A percentile compares a stretch with the other conserved stretches of the same genome.
These are phyloP conservation scores for Phrynocephalus forsythii DNA, from an alignment of 2,797 vertebrate genomes.

Conservation along the genomic window DNA sequence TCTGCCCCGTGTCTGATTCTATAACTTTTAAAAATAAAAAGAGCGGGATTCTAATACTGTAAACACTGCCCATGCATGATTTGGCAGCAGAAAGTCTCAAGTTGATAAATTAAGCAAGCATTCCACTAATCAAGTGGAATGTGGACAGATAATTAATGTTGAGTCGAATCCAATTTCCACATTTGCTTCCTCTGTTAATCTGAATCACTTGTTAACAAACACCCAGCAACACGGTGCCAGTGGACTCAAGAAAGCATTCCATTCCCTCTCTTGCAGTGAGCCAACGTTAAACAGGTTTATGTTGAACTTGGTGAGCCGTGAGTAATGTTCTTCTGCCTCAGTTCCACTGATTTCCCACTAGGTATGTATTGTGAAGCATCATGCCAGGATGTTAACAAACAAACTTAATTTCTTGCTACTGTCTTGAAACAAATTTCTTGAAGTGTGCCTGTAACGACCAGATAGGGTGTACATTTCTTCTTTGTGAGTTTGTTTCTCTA, in stretches of 20 bases:
- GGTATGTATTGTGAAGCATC: no score
- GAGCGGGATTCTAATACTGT: neutral
- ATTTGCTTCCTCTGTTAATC: constrained; percentile 4
- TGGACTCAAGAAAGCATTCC: neutral
- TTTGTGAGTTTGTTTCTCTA: neutral
- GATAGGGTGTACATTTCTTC: neutral
- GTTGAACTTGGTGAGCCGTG: neutral
- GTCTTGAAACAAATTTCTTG: neutral
- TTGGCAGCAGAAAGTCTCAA: neutral
- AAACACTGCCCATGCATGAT: neutral
- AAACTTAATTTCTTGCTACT: neutral
- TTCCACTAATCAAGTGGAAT: constrained; percentile 5
- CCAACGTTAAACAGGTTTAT: constrained; percentile 4
- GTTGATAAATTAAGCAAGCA: neutral
- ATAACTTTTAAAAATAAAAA: neutral
- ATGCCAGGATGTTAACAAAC: neutral
- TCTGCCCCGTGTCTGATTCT: neutral
- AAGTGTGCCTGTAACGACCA: neutral
- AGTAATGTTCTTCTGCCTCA: neutral
- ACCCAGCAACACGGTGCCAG: neutral
- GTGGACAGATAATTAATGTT: neutral
- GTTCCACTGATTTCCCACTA: neutral
- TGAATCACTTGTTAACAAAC: constrained; percentile 1
- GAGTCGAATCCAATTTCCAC: neutral
- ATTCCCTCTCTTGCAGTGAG: neutral